phyloP scores from a whole-genome alignment of 2,113 vertebrate species.

The Apodemus speciosus region DNA sequence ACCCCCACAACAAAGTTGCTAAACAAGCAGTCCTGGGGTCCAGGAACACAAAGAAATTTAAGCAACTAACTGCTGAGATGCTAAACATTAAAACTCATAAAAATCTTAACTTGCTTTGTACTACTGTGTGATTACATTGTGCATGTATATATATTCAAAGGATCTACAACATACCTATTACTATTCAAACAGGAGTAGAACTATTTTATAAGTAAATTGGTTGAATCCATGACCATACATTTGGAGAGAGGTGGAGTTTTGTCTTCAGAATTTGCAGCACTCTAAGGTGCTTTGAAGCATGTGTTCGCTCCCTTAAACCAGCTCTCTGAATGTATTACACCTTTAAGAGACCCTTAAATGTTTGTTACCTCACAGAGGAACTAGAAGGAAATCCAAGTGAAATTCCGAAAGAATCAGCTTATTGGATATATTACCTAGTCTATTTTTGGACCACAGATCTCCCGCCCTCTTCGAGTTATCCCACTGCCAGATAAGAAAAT shows the following conservation, averaged over 20 bases:
- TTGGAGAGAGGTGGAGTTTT: conserved; percentile 11
- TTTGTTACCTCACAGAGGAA: conserved; percentile 3
- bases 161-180: neutral
- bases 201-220: conserved; percentile 14
- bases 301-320: neutral
- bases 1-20: neutral
- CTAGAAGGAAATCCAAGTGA: conserved; percentile 39
- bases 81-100: conserved; percentile 18
- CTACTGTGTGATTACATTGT: neutral
- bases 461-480: conserved; percentile 71
- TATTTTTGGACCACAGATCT: conserved; percentile 72
- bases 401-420: conserved; percentile 52
- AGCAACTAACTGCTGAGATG: conserved; percentile 40
- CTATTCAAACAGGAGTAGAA: conserved; percentile 1
- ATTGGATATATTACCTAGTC: conserved; percentile 49
- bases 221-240: neutral
- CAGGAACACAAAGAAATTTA: conserved; percentile 59
- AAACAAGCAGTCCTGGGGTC: neutral
- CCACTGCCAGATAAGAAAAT: conserved; percentile 73
- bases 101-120: conserved; percentile 28
- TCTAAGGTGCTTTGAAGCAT: conserved; percentile 38
- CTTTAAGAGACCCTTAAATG: neutral
- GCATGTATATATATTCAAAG: neutral
- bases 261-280: neutral
- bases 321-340: neutral